Evolutionary conservation across 2,113 vertebrate genomes (phyloP).

Genomic region (Callionymus lyra): DNA sequence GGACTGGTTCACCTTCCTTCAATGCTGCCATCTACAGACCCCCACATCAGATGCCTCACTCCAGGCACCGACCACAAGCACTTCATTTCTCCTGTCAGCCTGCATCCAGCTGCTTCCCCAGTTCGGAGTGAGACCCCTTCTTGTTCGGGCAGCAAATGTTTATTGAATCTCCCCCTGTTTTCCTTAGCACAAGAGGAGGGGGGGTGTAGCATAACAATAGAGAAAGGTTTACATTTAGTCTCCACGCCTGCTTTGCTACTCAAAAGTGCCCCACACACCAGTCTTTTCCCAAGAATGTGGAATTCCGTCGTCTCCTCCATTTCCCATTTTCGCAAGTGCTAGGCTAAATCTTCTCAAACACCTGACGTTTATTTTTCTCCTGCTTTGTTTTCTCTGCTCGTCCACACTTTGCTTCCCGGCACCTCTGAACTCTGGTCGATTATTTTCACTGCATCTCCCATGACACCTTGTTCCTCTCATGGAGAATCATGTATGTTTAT

Average conservation of each 20-base stretch:
- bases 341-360: constrained; percentile 63
- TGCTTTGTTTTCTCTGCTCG: constrained; percentile 35
- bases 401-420: constrained; percentile 21
- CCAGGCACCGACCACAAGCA: constrained; percentile 43
- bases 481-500: constrained; percentile 55
- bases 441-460: constrained; percentile 48
- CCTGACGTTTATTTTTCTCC: constrained; percentile 60
- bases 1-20: constrained; percentile 40
- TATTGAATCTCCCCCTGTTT: constrained; percentile 50
- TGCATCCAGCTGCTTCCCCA: constrained; percentile 7
- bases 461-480: constrained; percentile 53
- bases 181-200: constrained; percentile 27
- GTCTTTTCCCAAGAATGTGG: constrained; percentile 53
- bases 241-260: constrained; percentile 26
- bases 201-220: constrained; percentile 44
- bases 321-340: constrained; percentile 50
- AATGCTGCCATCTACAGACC: constrained; percentile 43
- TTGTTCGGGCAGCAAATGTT: constrained; percentile 41
- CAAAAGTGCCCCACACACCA: constrained; percentile 29
- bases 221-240: constrained; percentile 38
- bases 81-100: constrained; percentile 36
- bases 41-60: constrained; percentile 39
- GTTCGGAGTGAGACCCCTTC: constrained; percentile 16
- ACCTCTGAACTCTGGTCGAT: constrained; percentile 43
- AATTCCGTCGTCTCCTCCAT: constrained; percentile 38